These are phyloP conservation scores for Brachyhypopomus occidentalis DNA, from an alignment of 2,113 vertebrate genomes.

Conservation along the genomic window DNA sequence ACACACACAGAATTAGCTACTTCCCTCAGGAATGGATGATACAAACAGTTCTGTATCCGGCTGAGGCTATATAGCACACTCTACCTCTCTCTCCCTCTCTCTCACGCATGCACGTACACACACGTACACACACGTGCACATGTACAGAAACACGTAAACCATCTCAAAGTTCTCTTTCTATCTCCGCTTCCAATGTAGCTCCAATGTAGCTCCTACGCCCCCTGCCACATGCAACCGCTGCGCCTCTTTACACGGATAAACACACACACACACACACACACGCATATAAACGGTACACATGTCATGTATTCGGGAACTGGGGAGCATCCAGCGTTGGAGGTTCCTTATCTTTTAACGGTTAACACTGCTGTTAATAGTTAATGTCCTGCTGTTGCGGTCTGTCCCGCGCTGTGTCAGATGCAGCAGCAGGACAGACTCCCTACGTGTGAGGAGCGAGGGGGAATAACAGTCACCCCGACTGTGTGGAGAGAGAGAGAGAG, in stretches of 20 bases:
- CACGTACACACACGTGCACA: constrained; percentile 32
- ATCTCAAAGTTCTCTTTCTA: neutral
- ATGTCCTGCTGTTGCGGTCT: neutral
- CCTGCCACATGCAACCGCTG: neutral
- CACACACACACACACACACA: too few relatives aligned
- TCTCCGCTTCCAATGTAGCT: neutral
- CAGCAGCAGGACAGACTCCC: neutral
- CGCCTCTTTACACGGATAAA: neutral
- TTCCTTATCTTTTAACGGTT: neutral
- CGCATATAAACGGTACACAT: too few relatives aligned
- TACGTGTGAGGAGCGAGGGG: neutral
- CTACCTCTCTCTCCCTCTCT: too few relatives aligned
- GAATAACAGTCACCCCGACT: neutral
- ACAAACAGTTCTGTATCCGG: neutral
- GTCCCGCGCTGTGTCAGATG: neutral
- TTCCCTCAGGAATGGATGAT: neutral
- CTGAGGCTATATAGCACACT: too few relatives aligned
- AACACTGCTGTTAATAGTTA: constrained; percentile 1
- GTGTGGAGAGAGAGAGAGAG: neutral
- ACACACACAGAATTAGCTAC: neutral
- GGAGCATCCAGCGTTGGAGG: neutral
- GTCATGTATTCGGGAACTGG: neutral
- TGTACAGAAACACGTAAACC: too few relatives aligned
- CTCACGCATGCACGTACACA: constrained; percentile 23
- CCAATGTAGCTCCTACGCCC: neutral